Conservation (phyloP, 2,797 vertebrate species). For the Glyptemys insculpta region DNA sequence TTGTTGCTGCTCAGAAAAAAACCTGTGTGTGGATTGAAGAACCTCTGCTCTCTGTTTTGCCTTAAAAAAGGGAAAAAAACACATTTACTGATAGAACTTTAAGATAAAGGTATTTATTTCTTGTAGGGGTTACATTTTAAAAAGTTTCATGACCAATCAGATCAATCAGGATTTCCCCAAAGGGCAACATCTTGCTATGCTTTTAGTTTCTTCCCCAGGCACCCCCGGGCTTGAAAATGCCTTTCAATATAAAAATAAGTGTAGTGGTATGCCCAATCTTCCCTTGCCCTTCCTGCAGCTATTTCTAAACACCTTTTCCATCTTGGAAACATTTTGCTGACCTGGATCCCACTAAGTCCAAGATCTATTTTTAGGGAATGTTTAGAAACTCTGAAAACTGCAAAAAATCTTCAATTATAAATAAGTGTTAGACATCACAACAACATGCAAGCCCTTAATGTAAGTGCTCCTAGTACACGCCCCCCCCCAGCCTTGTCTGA, state of each 20-base stretch:
- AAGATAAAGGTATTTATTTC: not conserved
- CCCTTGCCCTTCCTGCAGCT: not conserved
- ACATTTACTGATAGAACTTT: slow-evolving; percentile 36
- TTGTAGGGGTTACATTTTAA: not conserved
- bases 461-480: not conserved
- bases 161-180: slow-evolving; percentile 24
- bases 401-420: not conserved
- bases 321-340: not conserved
- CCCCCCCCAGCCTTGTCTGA: not conserved
- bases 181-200: slow-evolving; percentile 23
- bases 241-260: not conserved
- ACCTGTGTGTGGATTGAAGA: slow-evolving; percentile 98
- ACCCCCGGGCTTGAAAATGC: not conserved
- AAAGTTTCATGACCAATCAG: slow-evolving; percentile 12
- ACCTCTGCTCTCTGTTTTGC: slow-evolving; percentile 99
- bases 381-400: not conserved
- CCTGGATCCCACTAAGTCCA: not conserved
- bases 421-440: not conserved
- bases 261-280: not conserved
- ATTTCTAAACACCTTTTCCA: not conserved
- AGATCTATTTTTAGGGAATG: not conserved
- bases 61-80: slow-evolving; percentile 81
- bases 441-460: not conserved
- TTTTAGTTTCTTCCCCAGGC: slow-evolving; percentile 30
- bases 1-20: slow-evolving; percentile 97